Base-by-base conservation (phyloP, 64 coral and sea anemone species). In the Actinia tenebrosa region DNA sequence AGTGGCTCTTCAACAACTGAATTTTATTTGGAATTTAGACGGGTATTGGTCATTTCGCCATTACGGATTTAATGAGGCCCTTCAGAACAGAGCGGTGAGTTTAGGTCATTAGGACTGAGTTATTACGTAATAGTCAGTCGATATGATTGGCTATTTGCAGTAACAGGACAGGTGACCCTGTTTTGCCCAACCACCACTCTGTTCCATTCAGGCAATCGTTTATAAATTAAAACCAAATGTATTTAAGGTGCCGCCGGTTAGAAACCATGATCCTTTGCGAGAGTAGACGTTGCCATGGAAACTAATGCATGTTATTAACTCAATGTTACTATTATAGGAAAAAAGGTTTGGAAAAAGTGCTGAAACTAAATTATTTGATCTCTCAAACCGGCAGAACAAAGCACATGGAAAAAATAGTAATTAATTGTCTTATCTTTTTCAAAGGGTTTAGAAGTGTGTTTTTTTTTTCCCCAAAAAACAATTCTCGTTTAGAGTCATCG, bases 261-360 rank as follows among this genome's bases (percentile, higher is more conserved):
- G 69, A 75, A 26, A 75, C 69, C 69, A 75, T 75, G 69, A 42
- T 30, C 27, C 69, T 75, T 75, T 75, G 69, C 69, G 25, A 75
- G 26, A 30, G 25, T 72, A 8, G 4, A 75, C 20, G 25, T 42
- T 75, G 69, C 3, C 69, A 15, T 10, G 11, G 23, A 75, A 75
- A 23, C 63, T 25, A 66, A 66, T n/a, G 63, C 15, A 66, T n/a
- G 10, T 3, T 18, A 5, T 66, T 23, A 14, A 66, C 10, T 66
- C 3, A 22, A 2, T 3, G 19, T 66, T 5, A 37, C 30, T 37
- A 37, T 37, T 37, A 37, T 1, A 37, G 2, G 63, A 10, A 5
- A 23, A 7, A 7, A 1, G 19, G 19, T 7, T 10, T 20, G 63
- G 19, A 5, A 8, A 22, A 9, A 23, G 63, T 58, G 13, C 2